These are phyloP conservation scores for Nematostella vectensis DNA, from an alignment of 92 coral and sea anemone species.

Conservation along the genomic window DNA sequence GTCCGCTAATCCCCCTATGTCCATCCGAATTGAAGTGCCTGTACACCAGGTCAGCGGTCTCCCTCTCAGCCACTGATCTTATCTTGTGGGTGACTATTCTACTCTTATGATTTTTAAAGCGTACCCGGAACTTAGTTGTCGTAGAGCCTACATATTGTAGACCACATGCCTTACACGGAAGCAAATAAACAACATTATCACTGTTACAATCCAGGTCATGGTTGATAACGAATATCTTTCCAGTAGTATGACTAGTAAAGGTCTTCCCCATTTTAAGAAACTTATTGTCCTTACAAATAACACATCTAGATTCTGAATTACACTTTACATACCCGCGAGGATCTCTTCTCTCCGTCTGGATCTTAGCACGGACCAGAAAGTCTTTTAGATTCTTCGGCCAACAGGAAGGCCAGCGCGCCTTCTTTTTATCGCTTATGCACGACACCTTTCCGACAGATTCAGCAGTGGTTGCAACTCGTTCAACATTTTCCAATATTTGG, in stretches of 20 bases:
- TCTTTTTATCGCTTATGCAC: conserved; percentile 1
- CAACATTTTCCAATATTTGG: conserved; percentile 21
- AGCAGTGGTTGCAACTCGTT: conserved; percentile 11
- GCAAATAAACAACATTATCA: conserved; percentile 36
- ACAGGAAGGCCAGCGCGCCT: no score
- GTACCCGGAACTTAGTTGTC: conserved; percentile 25
- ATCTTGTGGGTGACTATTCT: conserved; percentile 12
- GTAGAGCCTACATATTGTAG: conserved; percentile 33
- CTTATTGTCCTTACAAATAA: neutral
- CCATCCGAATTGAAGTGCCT: conserved; percentile 14
- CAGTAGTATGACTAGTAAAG: neutral
- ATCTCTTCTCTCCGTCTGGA: neutral
- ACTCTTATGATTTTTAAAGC: conserved; percentile 45
- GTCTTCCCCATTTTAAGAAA: neutral
- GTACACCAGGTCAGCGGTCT: conserved; percentile 10
- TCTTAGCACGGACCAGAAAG: neutral
- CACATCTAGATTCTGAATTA: neutral
- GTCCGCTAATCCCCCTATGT: no score
- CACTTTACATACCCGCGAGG: neutral
- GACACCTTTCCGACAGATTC: conserved; percentile 17
- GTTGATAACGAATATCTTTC: conserved; percentile 16
- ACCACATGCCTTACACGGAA: conserved; percentile 41
- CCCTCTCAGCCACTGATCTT: conserved; percentile 7
- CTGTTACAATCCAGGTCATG: conserved; percentile 31
- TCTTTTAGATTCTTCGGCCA: neutral